Percentiles rank a stretch among this genome's conserved stretches.
These are phyloP conservation scores for Pterocles gutturalis DNA, from an alignment of 2,113 vertebrate species.

Conservation along the genomic window DNA sequence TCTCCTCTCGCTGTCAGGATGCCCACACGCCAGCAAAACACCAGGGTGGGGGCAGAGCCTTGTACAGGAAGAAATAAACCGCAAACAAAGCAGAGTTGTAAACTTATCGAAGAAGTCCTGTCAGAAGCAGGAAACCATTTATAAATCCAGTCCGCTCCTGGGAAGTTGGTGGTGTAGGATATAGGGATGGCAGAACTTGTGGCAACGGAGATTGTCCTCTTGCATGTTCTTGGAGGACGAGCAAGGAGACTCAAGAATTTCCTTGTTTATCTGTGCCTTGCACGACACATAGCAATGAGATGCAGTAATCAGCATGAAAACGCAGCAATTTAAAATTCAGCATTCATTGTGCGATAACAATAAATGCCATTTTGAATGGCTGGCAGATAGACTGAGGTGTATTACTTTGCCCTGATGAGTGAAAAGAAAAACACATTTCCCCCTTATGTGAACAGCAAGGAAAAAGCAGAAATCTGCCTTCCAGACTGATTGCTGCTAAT, in stretches of 20 bases:
- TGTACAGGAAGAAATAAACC: constrained; percentile 29
- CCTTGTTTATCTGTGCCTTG: not conserved
- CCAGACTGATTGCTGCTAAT: not conserved
- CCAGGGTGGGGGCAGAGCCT: not conserved
- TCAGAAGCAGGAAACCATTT: constrained; percentile 5
- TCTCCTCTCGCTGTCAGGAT: not conserved
- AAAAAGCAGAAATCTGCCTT: not conserved
- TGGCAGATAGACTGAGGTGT: not conserved
- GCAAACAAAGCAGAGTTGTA: constrained; percentile 22
- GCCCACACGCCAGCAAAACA: not conserved
- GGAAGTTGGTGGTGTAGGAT: not conserved
- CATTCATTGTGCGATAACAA: not conserved
- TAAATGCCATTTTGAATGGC: not conserved
- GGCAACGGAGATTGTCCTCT: not conserved
- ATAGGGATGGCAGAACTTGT: not conserved
- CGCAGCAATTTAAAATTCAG: not conserved
- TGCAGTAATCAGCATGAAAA: not conserved
- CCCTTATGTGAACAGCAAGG: accelerated
- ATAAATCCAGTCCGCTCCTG: not conserved
- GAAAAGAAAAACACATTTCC: not conserved
- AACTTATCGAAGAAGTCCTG: not conserved
- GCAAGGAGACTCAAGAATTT: not conserved
- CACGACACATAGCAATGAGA: accelerated
- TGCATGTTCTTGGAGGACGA: not conserved
- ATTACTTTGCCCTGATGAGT: no score